phyloP scores from a whole-genome alignment of 1,140 invertebrate species.

The Calliopsis andreniformis region DNA sequence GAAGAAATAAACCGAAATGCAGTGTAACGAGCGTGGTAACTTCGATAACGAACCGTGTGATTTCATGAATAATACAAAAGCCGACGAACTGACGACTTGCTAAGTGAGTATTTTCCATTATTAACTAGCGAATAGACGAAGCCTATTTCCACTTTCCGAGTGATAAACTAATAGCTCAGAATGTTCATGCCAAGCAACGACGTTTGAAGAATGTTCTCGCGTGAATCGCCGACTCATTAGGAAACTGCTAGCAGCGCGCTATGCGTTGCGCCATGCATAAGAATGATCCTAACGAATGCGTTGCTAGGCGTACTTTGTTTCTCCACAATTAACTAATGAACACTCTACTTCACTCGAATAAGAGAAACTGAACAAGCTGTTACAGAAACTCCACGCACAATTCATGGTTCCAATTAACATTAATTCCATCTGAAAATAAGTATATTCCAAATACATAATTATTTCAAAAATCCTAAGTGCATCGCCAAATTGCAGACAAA shows the following conservation, averaged over 20 bases:
- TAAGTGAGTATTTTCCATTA: constrained; percentile 10
- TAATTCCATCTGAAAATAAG: too few relatives aligned
- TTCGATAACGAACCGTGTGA: not conserved
- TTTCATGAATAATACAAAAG: constrained; percentile 32
- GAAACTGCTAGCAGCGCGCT: constrained; percentile 1
- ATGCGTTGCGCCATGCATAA: not conserved
- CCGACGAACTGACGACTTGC: not conserved
- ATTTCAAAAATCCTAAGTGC: too few relatives aligned
- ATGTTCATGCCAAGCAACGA: not conserved
- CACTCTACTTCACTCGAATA: not conserved
- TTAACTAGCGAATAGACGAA: constrained; percentile 18
- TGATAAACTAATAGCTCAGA: constrained; percentile 34
- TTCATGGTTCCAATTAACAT: too few relatives aligned
- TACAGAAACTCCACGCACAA: too few relatives aligned
- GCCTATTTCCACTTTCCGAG: not conserved
- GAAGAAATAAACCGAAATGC: not conserved
- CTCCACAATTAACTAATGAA: constrained; percentile 28
- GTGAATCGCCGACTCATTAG: constrained; percentile 35
- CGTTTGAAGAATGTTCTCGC: constrained; percentile 31
- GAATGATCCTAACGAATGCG: not conserved
- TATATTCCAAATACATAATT: too few relatives aligned
- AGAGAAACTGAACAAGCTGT: not conserved
- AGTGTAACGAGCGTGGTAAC: constrained; percentile 10
- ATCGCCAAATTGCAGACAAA: too few relatives aligned
- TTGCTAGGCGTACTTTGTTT: not conserved